Base-by-base conservation (phyloP, 1,140 invertebrate species). In the Hyposmocoma kahamanoa region DNA sequence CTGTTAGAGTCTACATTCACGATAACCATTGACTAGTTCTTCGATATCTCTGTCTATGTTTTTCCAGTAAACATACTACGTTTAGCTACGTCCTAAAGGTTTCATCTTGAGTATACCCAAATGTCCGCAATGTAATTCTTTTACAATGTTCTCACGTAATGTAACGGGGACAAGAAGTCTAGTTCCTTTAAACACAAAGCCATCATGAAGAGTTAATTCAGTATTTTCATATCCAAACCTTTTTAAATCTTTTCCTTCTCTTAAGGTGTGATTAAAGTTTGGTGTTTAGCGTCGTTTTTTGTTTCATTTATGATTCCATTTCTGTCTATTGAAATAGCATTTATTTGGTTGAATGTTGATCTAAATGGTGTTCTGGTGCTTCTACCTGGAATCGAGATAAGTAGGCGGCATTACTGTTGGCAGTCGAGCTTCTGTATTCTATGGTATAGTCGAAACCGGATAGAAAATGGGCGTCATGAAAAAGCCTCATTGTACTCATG, bases 41-140 rank as follows among this genome's bases (percentile, higher is more conserved):
- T n/a, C n/a, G n/a, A 89, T 87, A 3, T 86, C 72, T 19, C 52
- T 20, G 51, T 89, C 76, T 0, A 89, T 77, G 3, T 66, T 56
- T 21, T 74, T 74, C 78, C 81, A 89, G 59, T 67, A 89, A 11
- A 87, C 61, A 55, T n/a, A n/a, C n/a, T n/a, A n/a, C n/a, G n/a
- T n/a, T n/a, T 84, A 78, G 19, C 52, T 63, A 17, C 84, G 44
- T n/a, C 87, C 87, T 13, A 87, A 38, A 1, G 61, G 52, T 62
- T 89, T 89, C 78, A 88, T 89, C 48, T 75, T 71, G 1, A 80
- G 73, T 8, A 88, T 78, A 3, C 85, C 86, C 8, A 69, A 43
- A 57, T 89, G 88, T n/a, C n/a, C n/a, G n/a, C n/a, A n/a, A n/a
- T n/a, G n/a, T n/a, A n/a, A n/a, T n/a, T n/a, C n/a, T n/a, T n/a